Evolutionary conservation across 2,113 vertebrate genomes (phyloP).

Genomic region (Ginglymostoma cirratum): DNA sequence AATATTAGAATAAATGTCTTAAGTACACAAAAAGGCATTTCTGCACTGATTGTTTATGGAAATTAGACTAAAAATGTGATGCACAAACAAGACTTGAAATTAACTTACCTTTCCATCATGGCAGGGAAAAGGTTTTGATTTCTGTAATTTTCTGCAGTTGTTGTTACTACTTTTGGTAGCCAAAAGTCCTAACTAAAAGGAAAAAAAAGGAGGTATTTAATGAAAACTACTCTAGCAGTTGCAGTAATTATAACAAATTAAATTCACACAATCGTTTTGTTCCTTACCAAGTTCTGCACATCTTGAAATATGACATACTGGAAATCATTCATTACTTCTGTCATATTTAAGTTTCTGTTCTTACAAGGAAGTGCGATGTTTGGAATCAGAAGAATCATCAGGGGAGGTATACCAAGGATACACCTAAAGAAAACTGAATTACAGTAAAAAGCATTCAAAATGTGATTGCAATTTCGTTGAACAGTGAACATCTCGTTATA

Average conservation of each 20-base stretch:
- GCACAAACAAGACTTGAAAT: background rate
- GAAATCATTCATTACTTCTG: conserved; percentile 14
- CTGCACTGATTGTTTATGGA: background rate
- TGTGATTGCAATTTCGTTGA: background rate
- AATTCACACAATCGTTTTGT: background rate
- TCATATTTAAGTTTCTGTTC: conserved; percentile 34
- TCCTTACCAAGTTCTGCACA: conserved; percentile 28
- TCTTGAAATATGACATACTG: conserved; percentile 1
- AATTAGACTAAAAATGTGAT: background rate
- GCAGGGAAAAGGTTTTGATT: background rate
- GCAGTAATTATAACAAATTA: background rate
- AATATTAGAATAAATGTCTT: background rate
- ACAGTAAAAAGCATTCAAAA: conserved; percentile 26
- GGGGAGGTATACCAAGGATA: background rate
- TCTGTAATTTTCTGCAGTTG: background rate
- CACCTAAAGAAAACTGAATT: conserved; percentile 36
- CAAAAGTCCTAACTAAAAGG: background rate
- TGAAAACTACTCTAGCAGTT: background rate
- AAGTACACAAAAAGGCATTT: background rate
- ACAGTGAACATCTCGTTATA: background rate
- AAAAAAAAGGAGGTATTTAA: background rate
- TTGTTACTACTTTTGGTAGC: background rate
- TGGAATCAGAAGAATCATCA: conserved; percentile 32
- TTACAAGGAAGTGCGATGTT: background rate
- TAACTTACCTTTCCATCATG: background rate